Conservation (phyloP, 2,113 vertebrate genomes). For the Sylvietta virens region DNA sequence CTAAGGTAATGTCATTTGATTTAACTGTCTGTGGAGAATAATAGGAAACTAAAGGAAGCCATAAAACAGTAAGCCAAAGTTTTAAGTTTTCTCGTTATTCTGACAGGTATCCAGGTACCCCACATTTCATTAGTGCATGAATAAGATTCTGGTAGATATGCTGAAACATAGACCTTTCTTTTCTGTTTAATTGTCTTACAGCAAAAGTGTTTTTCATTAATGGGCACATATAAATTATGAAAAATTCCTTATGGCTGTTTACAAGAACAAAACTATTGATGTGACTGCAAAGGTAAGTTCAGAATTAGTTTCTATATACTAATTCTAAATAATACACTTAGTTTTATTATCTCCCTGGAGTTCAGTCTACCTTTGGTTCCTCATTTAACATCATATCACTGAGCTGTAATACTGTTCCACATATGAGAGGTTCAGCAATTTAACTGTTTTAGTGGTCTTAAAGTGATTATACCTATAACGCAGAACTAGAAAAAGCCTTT, state of each 20-base stretch:
- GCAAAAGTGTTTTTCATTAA: neutral
- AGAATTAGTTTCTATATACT: neutral
- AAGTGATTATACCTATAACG: neutral
- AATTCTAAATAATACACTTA: neutral
- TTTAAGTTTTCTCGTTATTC: neutral
- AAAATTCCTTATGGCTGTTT: neutral
- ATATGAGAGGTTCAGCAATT: neutral
- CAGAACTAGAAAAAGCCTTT: conserved; percentile 9
- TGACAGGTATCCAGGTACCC: neutral
- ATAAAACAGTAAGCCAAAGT: neutral
- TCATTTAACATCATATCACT: neutral
- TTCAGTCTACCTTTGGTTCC: neutral
- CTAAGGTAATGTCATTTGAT: neutral
- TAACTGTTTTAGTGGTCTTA: conserved; percentile 12
- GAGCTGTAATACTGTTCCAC: neutral
- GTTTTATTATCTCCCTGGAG: neutral
- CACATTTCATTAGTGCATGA: neutral
- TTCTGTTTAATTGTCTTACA: neutral
- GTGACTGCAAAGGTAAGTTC: neutral
- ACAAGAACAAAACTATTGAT: neutral
- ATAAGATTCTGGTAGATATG: neutral
- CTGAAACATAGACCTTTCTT: neutral
- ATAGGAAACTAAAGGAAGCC: neutral
- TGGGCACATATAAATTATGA: neutral
- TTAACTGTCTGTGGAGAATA: neutral